phyloP scores from a whole-genome alignment of 2,888 invertebrate species.

The Malthinus flaveolus region DNA sequence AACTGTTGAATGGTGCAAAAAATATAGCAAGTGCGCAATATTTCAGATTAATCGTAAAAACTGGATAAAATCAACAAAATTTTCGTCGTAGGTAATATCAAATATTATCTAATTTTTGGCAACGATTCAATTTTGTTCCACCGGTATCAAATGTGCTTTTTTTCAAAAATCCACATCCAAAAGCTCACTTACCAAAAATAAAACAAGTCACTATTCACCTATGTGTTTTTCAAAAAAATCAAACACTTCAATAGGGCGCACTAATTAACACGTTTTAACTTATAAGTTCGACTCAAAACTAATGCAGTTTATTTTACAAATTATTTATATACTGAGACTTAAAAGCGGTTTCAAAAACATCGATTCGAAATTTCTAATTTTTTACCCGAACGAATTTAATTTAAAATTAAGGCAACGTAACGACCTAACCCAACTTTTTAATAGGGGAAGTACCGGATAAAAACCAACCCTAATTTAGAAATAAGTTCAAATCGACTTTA shows the following conservation, averaged over 20 bases:
- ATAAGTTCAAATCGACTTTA: not conserved
- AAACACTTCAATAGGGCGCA: not conserved
- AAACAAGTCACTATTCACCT: not conserved
- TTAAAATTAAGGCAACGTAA: no score
- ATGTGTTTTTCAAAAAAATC: no score
- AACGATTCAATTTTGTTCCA: not conserved
- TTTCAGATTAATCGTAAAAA: not conserved
- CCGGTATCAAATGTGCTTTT: no score
- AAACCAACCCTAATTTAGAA: no score
- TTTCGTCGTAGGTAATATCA: not conserved
- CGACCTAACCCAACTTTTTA: no score
- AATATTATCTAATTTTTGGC: not conserved
- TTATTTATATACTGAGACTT: slow-evolving; percentile 23
- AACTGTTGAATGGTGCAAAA: not conserved
- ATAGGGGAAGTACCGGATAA: no score
- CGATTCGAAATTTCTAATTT: not conserved
- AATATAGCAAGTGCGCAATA: not conserved
- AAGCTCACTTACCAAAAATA: not conserved
- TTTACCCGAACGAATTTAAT: no score
- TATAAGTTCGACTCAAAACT: slow-evolving; percentile 17
- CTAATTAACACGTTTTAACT: slow-evolving; percentile 15
- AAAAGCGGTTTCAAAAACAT: slow-evolving; percentile 17
- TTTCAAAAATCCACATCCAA: no score
- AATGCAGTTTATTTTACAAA: slow-evolving; percentile 22
- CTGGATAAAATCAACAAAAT: not conserved